Base-by-base conservation (phyloP, 1,140 invertebrate species). In the Zaprionus tsacasi region DNA sequence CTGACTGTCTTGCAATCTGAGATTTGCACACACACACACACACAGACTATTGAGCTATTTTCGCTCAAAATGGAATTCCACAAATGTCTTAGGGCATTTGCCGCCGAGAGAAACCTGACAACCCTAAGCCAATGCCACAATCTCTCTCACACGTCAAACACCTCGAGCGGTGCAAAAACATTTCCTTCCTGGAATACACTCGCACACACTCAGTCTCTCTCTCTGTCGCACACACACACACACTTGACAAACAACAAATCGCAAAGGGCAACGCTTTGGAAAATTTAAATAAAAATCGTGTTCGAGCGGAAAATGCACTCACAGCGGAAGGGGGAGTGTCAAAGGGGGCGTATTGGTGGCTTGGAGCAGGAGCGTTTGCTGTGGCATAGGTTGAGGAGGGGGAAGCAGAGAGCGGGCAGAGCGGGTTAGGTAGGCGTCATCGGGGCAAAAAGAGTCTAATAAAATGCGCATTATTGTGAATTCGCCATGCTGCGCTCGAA, bases 251-350 rank as follows among this genome's bases (percentile, higher is more conserved):
- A 60, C 43, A 61, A 48, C 59, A 52, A 50, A 61, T 48, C 58
- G 81, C 56, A 85, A 86, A 87, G 82, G 79, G 82, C 82, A 87
- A 82, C 65, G 76, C 70, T 79, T 59, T 63, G 69, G 76, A 79
- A 87, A 87, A 87, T 74, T 82, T 74, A 82, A 86, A 87, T 87
- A 72, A 88, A 75, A 86, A 87, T 86, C 82, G 82, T 87, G 82
- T 82, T 86, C 72, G 65, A 82, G 82, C 82, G 82, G 82, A 86
- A 86, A 86, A 86, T 86, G 79, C 82, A 87, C 76, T 82, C 64
- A 73, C 57, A 79, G 79, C 40, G 56, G 70, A 71, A 58, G 81
- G 27, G 36, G 35, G 21, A 25, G 15, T 40, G 8, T 25, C 21
- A 38, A n/a, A n/a, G 56, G 36, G 59, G n/a, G 52, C 21, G 21